Evolutionary conservation across 2,888 invertebrate species (phyloP), one percentile per base, ranked within the genome.

Genomic region (Gymnosoma rotundatum): DNA sequence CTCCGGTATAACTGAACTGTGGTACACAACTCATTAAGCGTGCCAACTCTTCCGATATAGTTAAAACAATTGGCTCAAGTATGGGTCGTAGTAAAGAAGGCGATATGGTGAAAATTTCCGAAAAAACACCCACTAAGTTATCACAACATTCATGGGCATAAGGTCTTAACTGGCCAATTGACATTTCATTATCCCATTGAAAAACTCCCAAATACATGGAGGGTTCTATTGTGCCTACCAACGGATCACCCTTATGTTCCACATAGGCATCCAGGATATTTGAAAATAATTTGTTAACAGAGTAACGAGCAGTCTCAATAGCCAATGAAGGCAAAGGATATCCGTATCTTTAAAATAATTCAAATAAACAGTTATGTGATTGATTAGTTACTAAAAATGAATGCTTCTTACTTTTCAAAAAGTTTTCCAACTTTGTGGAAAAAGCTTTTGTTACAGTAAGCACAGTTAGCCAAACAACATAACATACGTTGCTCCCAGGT

Each of bases 141-240:
- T 96, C 96, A 69, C 97, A 94, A 87, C 96, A 96, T 92, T 97
- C 97, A 91, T 97, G 98, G 32, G 97, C 96, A 89, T 98, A 99
- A 0, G 97, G 97, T 69, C 96, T 93, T 14, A 98, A 94, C 90
- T 97, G 97, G 7, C 94, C 94, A 0, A 96, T 95, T 66, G 95
- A 94, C 67, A 95, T 94, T 87, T 96, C 95, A 0, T 95, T 94
- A 88, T 96, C 95, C 95, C 98, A 97, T 89, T 96, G 96, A 90
- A 98, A 97, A 79, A 95, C 94, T 0, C 98, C 98, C 89, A 97
- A 94, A 92, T 98, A 98, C 98, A 99, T 98, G 85, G 97, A 97
- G 8, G 97, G 97, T 92, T 99, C 98, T 86, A 99, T 98, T 8
- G 97, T 97, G n/a, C 98, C 98, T 32, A 98, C 97, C 14, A 99